phyloP scores from a whole-genome alignment of 2,888 invertebrate genomes.

The Plusia festucae region DNA sequence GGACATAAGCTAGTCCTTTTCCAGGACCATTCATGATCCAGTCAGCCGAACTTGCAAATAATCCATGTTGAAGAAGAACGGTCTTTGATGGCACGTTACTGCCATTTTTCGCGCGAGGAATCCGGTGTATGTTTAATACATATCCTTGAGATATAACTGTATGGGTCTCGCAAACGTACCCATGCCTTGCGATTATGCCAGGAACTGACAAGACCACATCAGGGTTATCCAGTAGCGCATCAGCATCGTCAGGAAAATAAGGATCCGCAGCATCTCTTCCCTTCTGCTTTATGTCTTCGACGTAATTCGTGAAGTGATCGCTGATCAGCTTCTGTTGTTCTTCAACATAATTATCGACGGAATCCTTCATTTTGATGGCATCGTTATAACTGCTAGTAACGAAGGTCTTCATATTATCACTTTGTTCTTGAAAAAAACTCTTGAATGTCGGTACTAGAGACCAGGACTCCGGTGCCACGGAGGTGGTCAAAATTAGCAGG shows the following conservation, averaged over 20 bases:
- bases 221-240: constrained; percentile 70
- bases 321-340: constrained; percentile 71
- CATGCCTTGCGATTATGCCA: constrained; percentile 84
- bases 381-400: constrained; percentile 63
- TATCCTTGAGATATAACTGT: constrained; percentile 94
- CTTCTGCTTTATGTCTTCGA: constrained; percentile 70
- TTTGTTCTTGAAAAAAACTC: constrained; percentile 59
- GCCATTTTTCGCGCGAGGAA: constrained; percentile 89
- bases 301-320: constrained; percentile 71
- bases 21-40: constrained; percentile 93
- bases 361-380: constrained; percentile 65
- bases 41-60: constrained; percentile 93
- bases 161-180: constrained; percentile 93
- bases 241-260: constrained; percentile 64
- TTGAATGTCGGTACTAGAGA: constrained; percentile 50
- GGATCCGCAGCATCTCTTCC: constrained; percentile 69
- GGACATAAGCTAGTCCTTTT: constrained; percentile 91
- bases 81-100: constrained; percentile 68
- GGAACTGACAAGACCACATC: constrained; percentile 78
- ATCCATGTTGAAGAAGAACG: constrained; percentile 94
- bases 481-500: constrained; percentile 33
- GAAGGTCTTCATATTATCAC: constrained; percentile 67
- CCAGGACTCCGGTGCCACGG: constrained; percentile 52
- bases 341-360: constrained; percentile 73
- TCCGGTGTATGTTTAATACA: constrained; percentile 94